Evolutionary conservation across 2,888 invertebrate species (phyloP).

Genomic region (Eilema griseolum): DNA sequence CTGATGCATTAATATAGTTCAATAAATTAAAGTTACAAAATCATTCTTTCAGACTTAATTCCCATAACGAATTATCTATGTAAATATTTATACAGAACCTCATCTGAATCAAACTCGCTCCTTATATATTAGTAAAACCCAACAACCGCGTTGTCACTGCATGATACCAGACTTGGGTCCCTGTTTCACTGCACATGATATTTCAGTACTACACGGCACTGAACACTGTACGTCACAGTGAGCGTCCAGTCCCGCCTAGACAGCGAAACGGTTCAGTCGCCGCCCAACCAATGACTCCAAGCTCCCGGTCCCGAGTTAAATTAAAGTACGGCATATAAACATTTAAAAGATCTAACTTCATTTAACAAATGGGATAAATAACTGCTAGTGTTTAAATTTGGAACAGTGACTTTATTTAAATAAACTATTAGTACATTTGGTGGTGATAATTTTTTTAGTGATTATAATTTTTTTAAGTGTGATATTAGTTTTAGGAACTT

Average conservation of each 20-base stretch:
- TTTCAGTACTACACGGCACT: constrained; percentile 14
- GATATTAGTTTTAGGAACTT: constrained; percentile 80
- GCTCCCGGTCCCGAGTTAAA: constrained; percentile 75
- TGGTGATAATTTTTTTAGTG: constrained; percentile 35
- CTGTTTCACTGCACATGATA: neutral
- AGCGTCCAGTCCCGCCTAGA: constrained; percentile 41
- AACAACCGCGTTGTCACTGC: neutral
- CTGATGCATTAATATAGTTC: neutral
- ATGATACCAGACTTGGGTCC: neutral
- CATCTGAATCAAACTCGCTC: neutral
- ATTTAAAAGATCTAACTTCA: constrained; percentile 22
- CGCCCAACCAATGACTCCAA: constrained; percentile 71
- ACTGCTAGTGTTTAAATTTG: constrained; percentile 33
- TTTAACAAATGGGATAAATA: constrained; percentile 77
- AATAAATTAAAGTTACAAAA: neutral
- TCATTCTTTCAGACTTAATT: neutral
- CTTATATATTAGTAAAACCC: neutral
- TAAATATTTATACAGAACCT: neutral
- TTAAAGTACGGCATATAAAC: constrained; percentile 64
- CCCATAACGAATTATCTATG: neutral
- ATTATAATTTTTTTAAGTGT: constrained; percentile 63
- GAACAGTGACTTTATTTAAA: constrained; percentile 34
- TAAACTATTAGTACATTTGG: constrained; percentile 25
- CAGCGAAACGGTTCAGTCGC: constrained; percentile 34
- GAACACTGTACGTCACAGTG: constrained; percentile 11